Base-by-base conservation (phyloP, 2,888 invertebrate species). In the Limenitis camilla region DNA sequence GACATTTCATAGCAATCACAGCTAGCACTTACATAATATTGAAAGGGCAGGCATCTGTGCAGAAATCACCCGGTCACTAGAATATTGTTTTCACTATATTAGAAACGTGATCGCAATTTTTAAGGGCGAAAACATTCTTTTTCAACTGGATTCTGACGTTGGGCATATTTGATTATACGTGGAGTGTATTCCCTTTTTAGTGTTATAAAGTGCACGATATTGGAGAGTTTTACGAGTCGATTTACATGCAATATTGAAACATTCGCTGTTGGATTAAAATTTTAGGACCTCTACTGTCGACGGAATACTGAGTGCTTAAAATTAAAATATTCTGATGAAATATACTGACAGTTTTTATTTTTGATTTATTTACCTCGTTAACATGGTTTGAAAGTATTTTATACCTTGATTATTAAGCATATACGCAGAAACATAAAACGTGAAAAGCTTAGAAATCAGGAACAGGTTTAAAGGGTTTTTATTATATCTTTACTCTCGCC, bases 71-170 rank as follows among this genome's bases (percentile, higher is more conserved):
- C 87, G 88, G 88, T 88, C 88, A 88, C 88, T 88, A 85, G 88
- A 85, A 88, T 88, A 88, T 88, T 88, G 88, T 88, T 88, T 88
- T 88, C 88, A 88, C 88, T 88, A 86, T 88, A 88, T 88, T 88
- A 88, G 88, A 88, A 79, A 88, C 88, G 88, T 88, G 88, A 78
- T 81, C 84, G 88, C 85, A 79, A 88, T 88, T 88, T 86, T 88
- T 85, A 87, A 87, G 82, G 76, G 81, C 75, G 76, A 84, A 86
- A 85, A 87, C 55, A 87, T 81, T 82, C 83, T 76, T 84, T 88
- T 84, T 82, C 73, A 72, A 76, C 73, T 76, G 69, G 61, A 72
- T 64, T 70, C 78, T 79, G 80, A 78, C 76, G 78, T 75, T 73
- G 69, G 69, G 71, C 71, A 71, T 80, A 83, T 84, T 86, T 86